These are phyloP conservation scores for Muscina levida DNA, from an alignment of 2,888 invertebrate species.

Conservation along the genomic window DNA sequence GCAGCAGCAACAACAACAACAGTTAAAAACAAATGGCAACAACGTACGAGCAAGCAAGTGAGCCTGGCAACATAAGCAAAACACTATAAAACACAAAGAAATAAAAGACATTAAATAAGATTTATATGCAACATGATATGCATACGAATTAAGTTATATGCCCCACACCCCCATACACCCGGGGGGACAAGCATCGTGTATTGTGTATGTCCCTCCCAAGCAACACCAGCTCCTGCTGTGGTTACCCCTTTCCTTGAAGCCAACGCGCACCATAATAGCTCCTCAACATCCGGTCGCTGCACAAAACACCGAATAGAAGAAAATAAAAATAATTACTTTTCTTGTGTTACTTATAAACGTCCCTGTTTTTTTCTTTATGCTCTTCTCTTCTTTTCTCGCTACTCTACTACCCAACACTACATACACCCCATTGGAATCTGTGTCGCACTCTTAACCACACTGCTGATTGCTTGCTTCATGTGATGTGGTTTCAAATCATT, in stretches of 20 bases:
- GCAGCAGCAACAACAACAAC: conserved; percentile 15
- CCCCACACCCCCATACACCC: neutral
- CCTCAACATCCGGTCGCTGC: no score
- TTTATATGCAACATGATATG: conserved; percentile 65
- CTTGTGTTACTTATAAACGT: conserved; percentile 29
- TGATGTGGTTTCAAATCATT: neutral
- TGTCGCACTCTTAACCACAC: no score
- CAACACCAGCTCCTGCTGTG: neutral
- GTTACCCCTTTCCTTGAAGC: no score
- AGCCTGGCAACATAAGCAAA: conserved; percentile 20
- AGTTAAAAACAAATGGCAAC: conserved; percentile 9
- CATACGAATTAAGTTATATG: conserved; percentile 61
- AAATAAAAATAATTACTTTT: conserved; percentile 32
- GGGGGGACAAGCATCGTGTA: neutral
- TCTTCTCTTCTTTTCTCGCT: conserved; percentile 2
- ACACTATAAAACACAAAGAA: conserved; percentile 33
- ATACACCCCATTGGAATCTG: neutral
- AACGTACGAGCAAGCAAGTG: conserved; percentile 22
- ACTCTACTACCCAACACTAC: neutral
- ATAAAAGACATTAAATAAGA: conserved; percentile 66
- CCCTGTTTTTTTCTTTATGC: neutral
- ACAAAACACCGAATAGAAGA: neutral
- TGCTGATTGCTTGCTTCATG: neutral
- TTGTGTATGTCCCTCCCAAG: neutral
- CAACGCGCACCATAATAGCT: no score